Evolutionary conservation across 2,888 invertebrate genomes (phyloP).

Genomic region (Odontocerum albicorne): DNA sequence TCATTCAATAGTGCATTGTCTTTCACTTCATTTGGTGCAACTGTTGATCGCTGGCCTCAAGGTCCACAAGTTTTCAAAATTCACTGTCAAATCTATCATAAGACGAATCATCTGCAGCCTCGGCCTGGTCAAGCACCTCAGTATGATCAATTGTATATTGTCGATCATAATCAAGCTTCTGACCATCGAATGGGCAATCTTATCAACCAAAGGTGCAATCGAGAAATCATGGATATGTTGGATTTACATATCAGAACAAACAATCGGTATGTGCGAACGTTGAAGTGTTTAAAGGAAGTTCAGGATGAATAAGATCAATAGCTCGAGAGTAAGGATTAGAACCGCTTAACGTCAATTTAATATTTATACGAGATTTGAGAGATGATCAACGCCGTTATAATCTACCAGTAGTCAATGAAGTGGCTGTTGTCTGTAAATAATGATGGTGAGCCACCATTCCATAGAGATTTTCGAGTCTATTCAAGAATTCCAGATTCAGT

Average conservation of each 20-base stretch:
- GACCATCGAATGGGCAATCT: not conserved
- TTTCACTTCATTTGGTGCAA: not conserved
- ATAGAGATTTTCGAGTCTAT: not conserved
- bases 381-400: not conserved
- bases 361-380: not conserved
- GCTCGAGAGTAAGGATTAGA: not conserved
- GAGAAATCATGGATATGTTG: not conserved
- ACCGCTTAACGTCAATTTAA: not conserved
- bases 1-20: not conserved
- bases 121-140: not conserved
- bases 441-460: not conserved
- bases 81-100: not conserved
- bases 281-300: not conserved
- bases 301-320: not conserved
- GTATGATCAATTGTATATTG: not conserved
- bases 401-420: not conserved
- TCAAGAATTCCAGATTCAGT: not conserved
- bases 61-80: constrained; percentile 1
- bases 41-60: not conserved
- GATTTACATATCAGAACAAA: not conserved
- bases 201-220: not conserved
- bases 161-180: not conserved
- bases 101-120: not conserved
- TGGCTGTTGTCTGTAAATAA: not conserved
- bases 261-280: not conserved